These are phyloP conservation scores for Gambusia holbrooki DNA, from an alignment of 2,113 vertebrate genomes.

Conservation along the genomic window DNA sequence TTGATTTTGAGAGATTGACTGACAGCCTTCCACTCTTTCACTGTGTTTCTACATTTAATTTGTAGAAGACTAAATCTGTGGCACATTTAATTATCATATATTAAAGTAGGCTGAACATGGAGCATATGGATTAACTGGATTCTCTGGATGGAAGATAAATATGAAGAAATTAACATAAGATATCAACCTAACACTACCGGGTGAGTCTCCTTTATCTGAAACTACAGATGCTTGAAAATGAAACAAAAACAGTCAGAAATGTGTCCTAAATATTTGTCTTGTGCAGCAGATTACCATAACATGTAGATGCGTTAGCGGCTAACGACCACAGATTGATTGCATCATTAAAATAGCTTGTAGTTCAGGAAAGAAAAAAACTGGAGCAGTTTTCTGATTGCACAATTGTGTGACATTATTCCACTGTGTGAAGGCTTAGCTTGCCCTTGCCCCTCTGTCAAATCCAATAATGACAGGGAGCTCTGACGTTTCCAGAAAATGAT, in stretches of 20 bases:
- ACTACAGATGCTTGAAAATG: background rate
- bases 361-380: background rate
- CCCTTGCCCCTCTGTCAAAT: background rate
- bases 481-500: constrained; percentile 22
- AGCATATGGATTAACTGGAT: no score
- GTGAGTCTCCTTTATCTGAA: background rate
- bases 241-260: background rate
- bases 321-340: background rate
- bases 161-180: background rate
- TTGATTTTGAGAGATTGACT: no score
- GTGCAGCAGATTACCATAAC: background rate
- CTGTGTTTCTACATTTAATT: background rate
- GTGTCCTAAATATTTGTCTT: background rate
- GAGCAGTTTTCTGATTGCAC: background rate
- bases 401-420: background rate
- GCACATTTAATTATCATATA: background rate
- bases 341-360: background rate
- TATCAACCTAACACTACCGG: background rate
- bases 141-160: no score
- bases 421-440: constrained; percentile 12
- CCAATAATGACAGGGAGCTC: constrained; percentile 22
- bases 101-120: background rate
- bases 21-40: background rate
- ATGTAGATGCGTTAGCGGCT: no score
- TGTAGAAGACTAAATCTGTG: background rate